Conservation (phyloP, 2,797 vertebrate species). For the Tadarida brasiliensis region DNA sequence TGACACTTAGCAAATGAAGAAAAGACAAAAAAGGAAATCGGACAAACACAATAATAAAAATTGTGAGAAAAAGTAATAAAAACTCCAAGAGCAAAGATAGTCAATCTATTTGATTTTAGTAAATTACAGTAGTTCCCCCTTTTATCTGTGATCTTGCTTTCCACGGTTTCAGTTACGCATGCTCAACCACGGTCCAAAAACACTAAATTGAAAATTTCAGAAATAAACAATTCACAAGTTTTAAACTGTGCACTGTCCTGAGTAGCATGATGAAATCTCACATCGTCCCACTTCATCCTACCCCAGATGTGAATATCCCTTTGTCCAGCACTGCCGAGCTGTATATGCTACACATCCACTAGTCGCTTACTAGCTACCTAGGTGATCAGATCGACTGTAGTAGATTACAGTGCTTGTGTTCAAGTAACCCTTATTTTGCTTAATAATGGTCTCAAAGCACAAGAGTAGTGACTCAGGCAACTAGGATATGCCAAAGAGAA, state of each 20-base stretch:
- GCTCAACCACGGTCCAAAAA: neutral
- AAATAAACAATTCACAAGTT: neutral
- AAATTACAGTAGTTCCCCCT: neutral
- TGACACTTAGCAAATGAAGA: neutral
- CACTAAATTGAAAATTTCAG: neutral
- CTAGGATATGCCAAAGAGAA: neutral
- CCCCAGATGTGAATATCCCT: neutral
- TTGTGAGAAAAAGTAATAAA: conserved; percentile 41
- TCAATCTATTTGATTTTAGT: neutral
- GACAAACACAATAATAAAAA: conserved; percentile 4
- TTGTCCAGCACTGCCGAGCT: neutral
- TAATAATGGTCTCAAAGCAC: neutral
- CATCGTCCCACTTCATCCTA: neutral
- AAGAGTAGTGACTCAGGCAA: neutral
- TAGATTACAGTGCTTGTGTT: neutral
- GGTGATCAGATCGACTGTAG: neutral
- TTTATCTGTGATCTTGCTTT: neutral
- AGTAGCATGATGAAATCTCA: neutral
- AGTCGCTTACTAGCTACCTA: neutral
- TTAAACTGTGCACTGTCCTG: neutral
- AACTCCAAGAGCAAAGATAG: neutral
- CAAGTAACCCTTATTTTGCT: neutral
- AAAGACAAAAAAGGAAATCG: conserved; percentile 9
- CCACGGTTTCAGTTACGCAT: neutral
- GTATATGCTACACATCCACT: neutral